A percentile compares a stretch with the other conserved stretches of the same genome.
Conservation (phyloP, 2,888 invertebrate species). For the Tetrapedia diversipes region DNA sequence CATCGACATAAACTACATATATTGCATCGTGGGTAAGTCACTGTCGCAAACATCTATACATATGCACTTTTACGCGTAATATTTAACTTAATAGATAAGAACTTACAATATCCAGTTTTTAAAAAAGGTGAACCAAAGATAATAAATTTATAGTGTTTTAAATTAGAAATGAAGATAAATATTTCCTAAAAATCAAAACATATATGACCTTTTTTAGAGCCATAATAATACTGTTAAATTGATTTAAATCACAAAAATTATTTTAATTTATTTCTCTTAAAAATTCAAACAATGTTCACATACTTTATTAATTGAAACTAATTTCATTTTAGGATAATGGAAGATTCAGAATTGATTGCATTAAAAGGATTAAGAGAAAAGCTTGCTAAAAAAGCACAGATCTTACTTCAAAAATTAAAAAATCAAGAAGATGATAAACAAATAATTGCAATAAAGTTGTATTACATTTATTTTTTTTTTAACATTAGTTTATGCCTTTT, state of each 20-base stretch:
- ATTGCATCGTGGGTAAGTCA: too few species aligned
- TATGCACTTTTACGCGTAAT: slow-evolving; percentile 1
- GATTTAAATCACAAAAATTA: background rate
- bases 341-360: slow-evolving; percentile 40
- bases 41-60: too few species aligned
- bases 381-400: slow-evolving; percentile 47
- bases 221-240: too few species aligned
- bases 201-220: too few species aligned
- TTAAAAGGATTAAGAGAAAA: slow-evolving; percentile 44
- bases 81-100: too few species aligned
- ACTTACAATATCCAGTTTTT: too few species aligned
- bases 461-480: slow-evolving; percentile 3
- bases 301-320: background rate
- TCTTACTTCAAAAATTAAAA: slow-evolving; percentile 53
- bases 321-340: slow-evolving; percentile 35
- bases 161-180: too few species aligned
- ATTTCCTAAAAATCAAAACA: too few species aligned
- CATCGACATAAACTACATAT: background rate
- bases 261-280: too few species aligned
- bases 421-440: slow-evolving; percentile 23
- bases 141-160: too few species aligned
- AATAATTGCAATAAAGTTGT: slow-evolving; percentile 24
- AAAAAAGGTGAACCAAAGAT: too few species aligned
- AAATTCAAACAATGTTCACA: too few species aligned
- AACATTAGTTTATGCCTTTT: background rate